Conservation (phyloP, 2,797 vertebrate species). For the Selene dorsalis region DNA sequence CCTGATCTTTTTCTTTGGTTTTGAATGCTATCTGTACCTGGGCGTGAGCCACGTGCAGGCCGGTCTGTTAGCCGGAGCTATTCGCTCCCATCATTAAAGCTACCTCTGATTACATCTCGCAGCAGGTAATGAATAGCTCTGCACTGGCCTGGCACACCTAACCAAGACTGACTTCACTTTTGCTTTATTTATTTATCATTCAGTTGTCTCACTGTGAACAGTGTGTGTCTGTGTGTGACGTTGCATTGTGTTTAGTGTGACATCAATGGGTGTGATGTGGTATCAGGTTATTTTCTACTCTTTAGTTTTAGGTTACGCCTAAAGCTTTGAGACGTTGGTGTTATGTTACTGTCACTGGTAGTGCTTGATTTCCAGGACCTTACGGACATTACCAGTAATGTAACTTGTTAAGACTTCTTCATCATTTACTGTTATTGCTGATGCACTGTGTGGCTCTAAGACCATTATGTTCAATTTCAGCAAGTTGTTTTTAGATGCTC, state of each 20-base stretch:
- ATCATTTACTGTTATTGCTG: not conserved
- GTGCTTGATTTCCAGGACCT: constrained; percentile 17
- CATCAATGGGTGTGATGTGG: not conserved
- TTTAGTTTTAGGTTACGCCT: constrained; percentile 46
- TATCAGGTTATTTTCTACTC: constrained; percentile 10
- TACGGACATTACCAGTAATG: constrained; percentile 15
- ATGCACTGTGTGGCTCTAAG: not conserved
- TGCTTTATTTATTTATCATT: constrained; percentile 18
- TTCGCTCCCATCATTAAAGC: constrained; percentile 74
- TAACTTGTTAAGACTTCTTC: not conserved
- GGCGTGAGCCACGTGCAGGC: constrained; percentile 58
- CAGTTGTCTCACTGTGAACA: not conserved
- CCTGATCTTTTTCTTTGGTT: constrained; percentile 32
- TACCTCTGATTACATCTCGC: constrained; percentile 71
- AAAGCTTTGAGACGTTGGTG: constrained; percentile 10
- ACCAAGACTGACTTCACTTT: constrained; percentile 44
- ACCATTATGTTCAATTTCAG: not conserved
- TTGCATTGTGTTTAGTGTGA: no score
- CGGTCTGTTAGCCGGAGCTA: constrained; percentile 60
- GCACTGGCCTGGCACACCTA: constrained; percentile 30
- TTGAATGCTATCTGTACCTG: constrained; percentile 51
- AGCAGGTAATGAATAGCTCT: constrained; percentile 66
- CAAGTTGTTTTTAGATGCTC: not conserved
- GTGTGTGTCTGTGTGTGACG: constrained; percentile 4
- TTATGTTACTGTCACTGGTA: constrained; percentile 45